Evolutionary conservation across 2,113 vertebrate genomes (phyloP), one percentile per base, ranked within the genome.

Genomic region (Telmatochromis brichardi): DNA sequence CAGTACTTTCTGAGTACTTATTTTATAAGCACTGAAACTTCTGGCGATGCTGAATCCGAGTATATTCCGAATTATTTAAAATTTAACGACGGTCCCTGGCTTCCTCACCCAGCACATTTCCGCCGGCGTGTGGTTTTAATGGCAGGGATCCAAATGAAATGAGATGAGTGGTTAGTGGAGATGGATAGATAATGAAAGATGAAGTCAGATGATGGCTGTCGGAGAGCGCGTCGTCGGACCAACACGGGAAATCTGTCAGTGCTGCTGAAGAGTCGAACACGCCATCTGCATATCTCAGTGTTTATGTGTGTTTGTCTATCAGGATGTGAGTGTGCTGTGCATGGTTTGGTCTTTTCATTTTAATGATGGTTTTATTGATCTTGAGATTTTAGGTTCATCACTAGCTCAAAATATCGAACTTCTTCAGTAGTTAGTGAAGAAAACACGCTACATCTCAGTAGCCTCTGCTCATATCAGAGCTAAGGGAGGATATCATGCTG

Each of bases 141-240:
- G 89, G 88, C 88, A 50, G 33, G 73, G 58, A 87, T 87, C 85
- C 42, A 87, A 82, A 87, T 86, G 68, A 88, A 73, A 87, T 81
- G 63, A 91, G 71, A 87, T 89, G 78, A 92, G 92, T 53, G 54
- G 63, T 80, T 26, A 45, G 83, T 33, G 35, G 35, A 89, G 23
- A 91, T 9, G 55, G 65, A 40, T 1, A 26, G 58, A 83, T 84
- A 81, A 92, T 89, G 83, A 91, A 90, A 88, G 71, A 90, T 85
- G 87, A 93, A 92, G 92, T 87, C 68, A 50, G 86, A 88, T 50
- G 88, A 87, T 86, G 80, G 71, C 81, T 83, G 86, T 80, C 54
- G 31, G 42, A 83, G 71, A 71, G 19, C 28, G 17, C 50, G 26
- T 86, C 45, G 31, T 57, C 78, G 54, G 71, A 88, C 33, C 80